Base-by-base conservation (phyloP, 2,797 vertebrate genomes). In the Schizopygopsis pylzovi region DNA sequence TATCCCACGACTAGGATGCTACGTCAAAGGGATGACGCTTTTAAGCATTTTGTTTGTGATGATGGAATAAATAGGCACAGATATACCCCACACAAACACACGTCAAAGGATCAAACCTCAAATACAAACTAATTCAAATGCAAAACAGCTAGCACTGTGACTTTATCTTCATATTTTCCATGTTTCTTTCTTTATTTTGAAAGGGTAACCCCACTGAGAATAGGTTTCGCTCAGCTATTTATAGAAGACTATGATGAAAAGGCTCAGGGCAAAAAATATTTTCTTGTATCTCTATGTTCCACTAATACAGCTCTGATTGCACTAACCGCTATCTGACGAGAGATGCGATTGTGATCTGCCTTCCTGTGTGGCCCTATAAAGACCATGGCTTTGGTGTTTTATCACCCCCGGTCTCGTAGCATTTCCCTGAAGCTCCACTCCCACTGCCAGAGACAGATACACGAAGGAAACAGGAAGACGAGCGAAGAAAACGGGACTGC, bases 211-310 rank as follows among this genome's bases (percentile, higher is more conserved):
- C 84, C 43, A 0, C 28, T 4, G 77, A 79, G 77, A 79, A 79
- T 80, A 78, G 61, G 39, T 71, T 75, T 72, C 25, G 20, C 52
- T 49, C 67, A 25, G 52, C 22, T 85, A 59, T 85, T 79, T 85
- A 85, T 79, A 79, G 84, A 49, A 49, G 84, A 49, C 41, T 79
- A 79, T 79, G 83, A 78, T 77, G 54, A 70, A 85, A 84, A 33
- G 49, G 45, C 75, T 84, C n/a, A 33, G 49, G 75, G 75, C 49
- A 28, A 61, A 59, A 78, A 85, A 22, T 54, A 70, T 61, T 83
- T 81, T 71, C 33, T 82, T 72, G 39, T 22, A 73, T 45, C 54
- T 45, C 39, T 61, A 8, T 73, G 54, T 73, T 83, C 54, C 52
- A 33, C 81, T 73, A 83, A 73, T 61, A 73, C 70, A 22, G 22